Base-by-base conservation (phyloP, 2,113 vertebrate species). In the Pogona vitticeps region DNA sequence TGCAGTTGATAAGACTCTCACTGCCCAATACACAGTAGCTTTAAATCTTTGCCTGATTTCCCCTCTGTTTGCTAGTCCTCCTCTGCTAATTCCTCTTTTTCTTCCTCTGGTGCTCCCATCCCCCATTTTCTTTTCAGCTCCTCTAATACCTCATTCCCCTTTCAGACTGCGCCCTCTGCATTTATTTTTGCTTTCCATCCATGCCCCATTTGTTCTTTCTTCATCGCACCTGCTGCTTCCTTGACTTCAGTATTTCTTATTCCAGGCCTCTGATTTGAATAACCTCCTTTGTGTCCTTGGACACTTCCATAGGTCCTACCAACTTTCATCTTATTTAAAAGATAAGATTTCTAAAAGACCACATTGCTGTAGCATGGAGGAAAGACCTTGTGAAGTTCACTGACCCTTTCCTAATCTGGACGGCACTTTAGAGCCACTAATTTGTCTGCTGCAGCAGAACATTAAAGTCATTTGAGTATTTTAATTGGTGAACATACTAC, bases 161-260 rank as follows among this genome's bases (percentile, higher is more conserved):
- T 52, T 52, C 46, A 52, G 46, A 52, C 46, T 52, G 5, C 10
- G 46, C 46, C 59, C 15, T 67, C 21, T 77, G 42, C 42, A 85
- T 85, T 85, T 75, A 78, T 68, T 85, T 85, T 75, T 77, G 20
- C 83, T 85, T 52, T 56, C 73, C 38, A 26, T 68, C 46, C 46
- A 52, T 84, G 26, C 58, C 40, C 38, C 61, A 68, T 68, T 77
- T 77, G 75, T 78, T 78, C 83, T 68, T 70, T 78, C 61, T 10
- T 56, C 61, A 38, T 42, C 42, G 38, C 68, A 63, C 42, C 83
- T 36, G 75, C 61, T 36, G 3, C 61, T 68, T 68, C 59, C 77
- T 77, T 42, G 36, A 63, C 31, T 56, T 78, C 83, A 85, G n/a
- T 78, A 85, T 75, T 67, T 56, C 63, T 56, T 56, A 67, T 28